These are phyloP conservation scores for Erpornis zantholeuca DNA, from an alignment of 2,113 vertebrate genomes.

Conservation along the genomic window DNA sequence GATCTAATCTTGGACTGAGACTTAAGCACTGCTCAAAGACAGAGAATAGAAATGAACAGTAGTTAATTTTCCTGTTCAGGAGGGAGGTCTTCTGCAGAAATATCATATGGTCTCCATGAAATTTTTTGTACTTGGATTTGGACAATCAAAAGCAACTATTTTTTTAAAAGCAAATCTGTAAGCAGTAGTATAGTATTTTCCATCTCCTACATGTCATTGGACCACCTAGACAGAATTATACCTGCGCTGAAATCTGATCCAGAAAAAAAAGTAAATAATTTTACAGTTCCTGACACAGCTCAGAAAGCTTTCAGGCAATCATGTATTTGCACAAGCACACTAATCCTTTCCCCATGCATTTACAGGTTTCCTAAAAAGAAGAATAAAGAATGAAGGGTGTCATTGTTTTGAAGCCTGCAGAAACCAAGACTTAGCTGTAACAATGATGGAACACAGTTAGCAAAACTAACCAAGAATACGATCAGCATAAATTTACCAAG, in stretches of 20 bases:
- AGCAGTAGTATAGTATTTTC: background rate
- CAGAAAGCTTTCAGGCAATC: background rate
- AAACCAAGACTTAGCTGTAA: background rate
- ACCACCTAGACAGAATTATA: background rate
- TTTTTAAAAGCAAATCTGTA: background rate
- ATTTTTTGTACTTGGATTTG: background rate
- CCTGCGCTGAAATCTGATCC: background rate
- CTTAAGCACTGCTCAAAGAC: background rate
- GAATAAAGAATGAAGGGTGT: background rate
- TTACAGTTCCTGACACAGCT: background rate
- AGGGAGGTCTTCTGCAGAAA: slow-evolving; percentile 5
- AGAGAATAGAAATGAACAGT: background rate
- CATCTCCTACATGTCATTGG: background rate
- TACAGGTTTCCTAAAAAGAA: background rate
- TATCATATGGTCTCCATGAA: background rate
- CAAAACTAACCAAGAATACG: background rate
- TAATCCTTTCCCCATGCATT: background rate
- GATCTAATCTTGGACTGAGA: background rate
- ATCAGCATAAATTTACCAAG: background rate
- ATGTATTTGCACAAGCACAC: background rate
- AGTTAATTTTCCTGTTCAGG: background rate
- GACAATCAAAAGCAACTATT: background rate
- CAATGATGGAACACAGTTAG: background rate
- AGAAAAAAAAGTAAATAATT: background rate
- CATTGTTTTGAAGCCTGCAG: background rate